A percentile compares a stretch with the other conserved stretches of the same genome.
These are phyloP conservation scores for Drosophila rubida DNA, from an alignment of 2,888 invertebrate species.

Conservation along the genomic window DNA sequence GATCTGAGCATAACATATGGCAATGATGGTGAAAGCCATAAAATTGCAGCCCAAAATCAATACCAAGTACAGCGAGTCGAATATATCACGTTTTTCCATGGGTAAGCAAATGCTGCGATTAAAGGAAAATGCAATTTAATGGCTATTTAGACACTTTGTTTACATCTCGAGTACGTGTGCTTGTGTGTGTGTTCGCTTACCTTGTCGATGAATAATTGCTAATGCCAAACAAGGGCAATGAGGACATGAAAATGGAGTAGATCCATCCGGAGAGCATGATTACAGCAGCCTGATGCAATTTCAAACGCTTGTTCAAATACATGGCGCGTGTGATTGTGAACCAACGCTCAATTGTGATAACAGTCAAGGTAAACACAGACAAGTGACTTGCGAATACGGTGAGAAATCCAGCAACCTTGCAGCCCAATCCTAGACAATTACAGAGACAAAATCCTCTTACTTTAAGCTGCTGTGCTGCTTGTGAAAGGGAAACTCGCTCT, in stretches of 20 bases:
- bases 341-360: conserved; percentile 94
- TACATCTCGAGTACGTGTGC: too few species aligned
- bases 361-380: conserved; percentile 93
- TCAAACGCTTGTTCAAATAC: conserved; percentile 92
- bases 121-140: not conserved
- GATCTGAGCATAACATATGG: conserved; percentile 94
- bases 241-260: conserved; percentile 91
- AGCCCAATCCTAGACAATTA: conserved; percentile 88
- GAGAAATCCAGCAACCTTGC: conserved; percentile 94
- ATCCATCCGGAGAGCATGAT: conserved; percentile 93
- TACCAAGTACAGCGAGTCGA: conserved; percentile 91
- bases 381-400: conserved; percentile 95
- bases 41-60: conserved; percentile 91
- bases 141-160: not conserved
- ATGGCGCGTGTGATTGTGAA: conserved; percentile 93
- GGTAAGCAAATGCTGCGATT: conserved; percentile 91
- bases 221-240: conserved; percentile 92
- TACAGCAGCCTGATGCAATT: conserved; percentile 89
- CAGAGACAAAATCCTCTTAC: not conserved
- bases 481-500: conserved; percentile 35
- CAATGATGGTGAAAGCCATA: conserved; percentile 92
- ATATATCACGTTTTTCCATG: conserved; percentile 90
- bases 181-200: conserved; percentile 81
- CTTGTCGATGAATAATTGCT: conserved; percentile 95
- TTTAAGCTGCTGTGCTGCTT: not conserved